Percentiles rank a stretch among this genome's conserved stretches.
Conservation (phyloP, 2,113 vertebrate species). For the Alethe diademata region DNA sequence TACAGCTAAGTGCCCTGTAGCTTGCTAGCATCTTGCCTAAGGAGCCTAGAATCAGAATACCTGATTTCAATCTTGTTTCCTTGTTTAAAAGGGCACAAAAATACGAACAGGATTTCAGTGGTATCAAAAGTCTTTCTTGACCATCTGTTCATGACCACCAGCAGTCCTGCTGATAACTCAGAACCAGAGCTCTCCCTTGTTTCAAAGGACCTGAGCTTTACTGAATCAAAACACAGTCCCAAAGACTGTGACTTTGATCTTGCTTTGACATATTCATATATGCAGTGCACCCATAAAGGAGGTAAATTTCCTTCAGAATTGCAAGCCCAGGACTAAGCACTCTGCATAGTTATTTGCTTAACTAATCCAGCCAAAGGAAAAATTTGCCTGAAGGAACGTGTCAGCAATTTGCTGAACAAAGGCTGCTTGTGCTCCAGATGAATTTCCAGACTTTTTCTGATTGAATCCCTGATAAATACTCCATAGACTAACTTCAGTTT, state of each 20-base stretch:
- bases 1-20: neutral
- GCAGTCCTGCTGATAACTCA: neutral
- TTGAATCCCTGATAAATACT: conserved; percentile 9
- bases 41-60: neutral
- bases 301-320: neutral
- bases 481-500: neutral
- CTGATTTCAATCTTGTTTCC: neutral
- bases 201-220: neutral
- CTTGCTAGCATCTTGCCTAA: neutral
- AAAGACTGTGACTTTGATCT: neutral
- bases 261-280: neutral
- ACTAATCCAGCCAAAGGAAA: neutral
- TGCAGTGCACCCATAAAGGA: neutral
- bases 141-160: neutral
- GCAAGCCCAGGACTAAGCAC: neutral
- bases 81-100: neutral
- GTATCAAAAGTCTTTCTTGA: neutral
- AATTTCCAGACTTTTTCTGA: neutral
- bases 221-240: neutral
- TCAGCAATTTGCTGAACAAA: conserved; percentile 16
- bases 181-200: neutral
- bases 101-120: neutral
- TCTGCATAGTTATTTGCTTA: neutral
- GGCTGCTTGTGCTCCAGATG: neutral
- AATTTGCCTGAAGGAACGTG: neutral